These are phyloP conservation scores for Marcusenius ussheri DNA, from an alignment of 2,113 vertebrate species.

Conservation along the genomic window DNA sequence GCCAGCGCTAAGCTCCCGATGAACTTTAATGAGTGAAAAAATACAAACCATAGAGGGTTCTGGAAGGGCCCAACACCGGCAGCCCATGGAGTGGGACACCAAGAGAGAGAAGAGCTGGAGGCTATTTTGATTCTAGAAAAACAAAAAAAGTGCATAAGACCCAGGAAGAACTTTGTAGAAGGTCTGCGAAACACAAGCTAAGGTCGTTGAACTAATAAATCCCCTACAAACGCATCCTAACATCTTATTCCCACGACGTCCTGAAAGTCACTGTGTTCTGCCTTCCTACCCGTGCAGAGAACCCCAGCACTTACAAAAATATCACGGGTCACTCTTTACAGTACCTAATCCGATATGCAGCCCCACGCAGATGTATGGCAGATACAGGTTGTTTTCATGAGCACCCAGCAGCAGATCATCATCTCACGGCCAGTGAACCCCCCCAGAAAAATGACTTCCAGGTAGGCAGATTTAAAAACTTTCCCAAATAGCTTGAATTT, in stretches of 20 bases:
- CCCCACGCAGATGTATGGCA: background rate
- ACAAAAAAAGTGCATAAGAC: background rate
- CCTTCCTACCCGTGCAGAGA: background rate
- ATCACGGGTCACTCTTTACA: background rate
- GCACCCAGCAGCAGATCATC: background rate
- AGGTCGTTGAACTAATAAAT: background rate
- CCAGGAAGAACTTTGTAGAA: slow-evolving; percentile 1
- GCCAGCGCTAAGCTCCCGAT: background rate
- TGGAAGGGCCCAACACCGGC: background rate
- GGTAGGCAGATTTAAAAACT: background rate
- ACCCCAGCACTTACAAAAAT: background rate
- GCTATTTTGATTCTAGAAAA: background rate
- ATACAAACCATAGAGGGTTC: slow-evolving; percentile 3
- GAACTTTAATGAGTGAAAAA: background rate
- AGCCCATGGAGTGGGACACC: background rate
- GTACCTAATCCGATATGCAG: background rate
- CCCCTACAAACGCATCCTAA: background rate
- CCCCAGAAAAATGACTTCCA: background rate
- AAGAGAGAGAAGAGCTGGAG: background rate
- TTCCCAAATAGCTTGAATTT: background rate
- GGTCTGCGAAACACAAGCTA: background rate
- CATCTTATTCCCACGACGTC: background rate
- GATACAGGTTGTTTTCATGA: background rate
- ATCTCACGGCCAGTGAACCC: background rate
- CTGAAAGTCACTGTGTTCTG: background rate